These are phyloP conservation scores for Catagonus wagneri DNA, from an alignment of 2,113 vertebrate genomes.

Conservation along the genomic window DNA sequence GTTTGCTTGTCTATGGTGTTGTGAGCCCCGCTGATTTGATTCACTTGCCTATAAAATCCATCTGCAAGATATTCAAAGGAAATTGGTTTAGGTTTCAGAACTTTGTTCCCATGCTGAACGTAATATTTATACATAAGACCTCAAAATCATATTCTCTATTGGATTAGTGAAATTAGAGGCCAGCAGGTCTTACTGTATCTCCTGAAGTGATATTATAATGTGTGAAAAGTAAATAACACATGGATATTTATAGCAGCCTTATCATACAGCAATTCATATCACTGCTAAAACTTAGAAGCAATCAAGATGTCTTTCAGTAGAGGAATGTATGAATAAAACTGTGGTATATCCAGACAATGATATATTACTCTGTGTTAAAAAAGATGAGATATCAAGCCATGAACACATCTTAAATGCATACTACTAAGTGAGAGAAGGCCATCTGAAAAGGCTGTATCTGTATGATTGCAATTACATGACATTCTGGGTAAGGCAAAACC, in stretches of 20 bases:
- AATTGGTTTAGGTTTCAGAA: slow-evolving; percentile 27
- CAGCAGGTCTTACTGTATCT: neutral
- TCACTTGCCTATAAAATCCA: slow-evolving; percentile 97
- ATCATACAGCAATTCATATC: neutral
- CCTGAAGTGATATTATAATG: neutral
- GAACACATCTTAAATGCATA: neutral
- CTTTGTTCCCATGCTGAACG: neutral
- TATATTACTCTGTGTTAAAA: neutral
- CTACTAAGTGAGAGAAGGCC: neutral
- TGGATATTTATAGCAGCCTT: neutral
- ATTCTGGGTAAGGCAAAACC: neutral
- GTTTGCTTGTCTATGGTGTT: slow-evolving; percentile 92
- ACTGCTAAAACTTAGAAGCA: slow-evolving; percentile 13
- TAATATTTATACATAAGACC: neutral
- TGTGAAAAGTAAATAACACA: slow-evolving; percentile 28
- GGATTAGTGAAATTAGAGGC: slow-evolving; percentile 33
- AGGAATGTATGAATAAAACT: slow-evolving; percentile 1
- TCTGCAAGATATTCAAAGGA: slow-evolving; percentile 88
- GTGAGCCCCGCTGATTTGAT: slow-evolving; percentile 97
- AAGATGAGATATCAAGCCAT: neutral
- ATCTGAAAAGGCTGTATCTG: neutral
- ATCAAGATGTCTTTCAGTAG: neutral
- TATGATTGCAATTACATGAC: neutral
- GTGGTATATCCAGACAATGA: neutral
- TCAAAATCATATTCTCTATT: slow-evolving; percentile 34